Evolutionary conservation across 1,140 invertebrate genomes (phyloP).

Genomic region (Eumeta japonica): DNA sequence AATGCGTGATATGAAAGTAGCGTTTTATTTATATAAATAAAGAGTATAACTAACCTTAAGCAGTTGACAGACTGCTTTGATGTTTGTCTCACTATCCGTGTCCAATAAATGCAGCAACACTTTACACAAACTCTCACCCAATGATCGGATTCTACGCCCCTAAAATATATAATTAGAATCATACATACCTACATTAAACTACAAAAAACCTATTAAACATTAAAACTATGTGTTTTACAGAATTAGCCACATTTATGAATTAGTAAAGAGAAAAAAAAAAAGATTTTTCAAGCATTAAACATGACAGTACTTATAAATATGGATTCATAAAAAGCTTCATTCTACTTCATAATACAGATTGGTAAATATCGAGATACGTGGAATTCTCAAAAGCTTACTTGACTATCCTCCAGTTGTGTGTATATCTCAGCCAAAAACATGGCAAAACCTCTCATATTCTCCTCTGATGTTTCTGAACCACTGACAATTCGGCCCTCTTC

Average conservation of each 20-base stretch:
- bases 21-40: background rate
- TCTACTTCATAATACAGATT: too few relatives aligned
- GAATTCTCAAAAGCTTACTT: constrained; percentile 31
- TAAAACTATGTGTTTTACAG: too few relatives aligned
- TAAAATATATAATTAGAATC: too few relatives aligned
- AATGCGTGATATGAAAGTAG: background rate
- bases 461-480: constrained; percentile 43
- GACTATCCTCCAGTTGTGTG: constrained; percentile 52
- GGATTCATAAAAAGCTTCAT: too few relatives aligned
- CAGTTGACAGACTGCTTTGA: constrained; percentile 52
- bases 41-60: constrained; percentile 38
- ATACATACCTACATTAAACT: too few relatives aligned
- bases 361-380: too few relatives aligned
- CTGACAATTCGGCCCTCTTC: constrained; percentile 53
- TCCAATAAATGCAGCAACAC: constrained; percentile 49
- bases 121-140: constrained; percentile 53
- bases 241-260: too few relatives aligned
- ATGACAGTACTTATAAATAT: too few relatives aligned
- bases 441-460: constrained; percentile 54
- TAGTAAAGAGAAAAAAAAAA: too few relatives aligned
- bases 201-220: too few relatives aligned
- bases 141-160: constrained; percentile 48
- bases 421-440: constrained; percentile 58
- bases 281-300: too few relatives aligned
- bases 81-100: constrained; percentile 46